Evolutionary conservation across 2,797 vertebrate genomes (phyloP).

Genomic region (Salmo trutta): DNA sequence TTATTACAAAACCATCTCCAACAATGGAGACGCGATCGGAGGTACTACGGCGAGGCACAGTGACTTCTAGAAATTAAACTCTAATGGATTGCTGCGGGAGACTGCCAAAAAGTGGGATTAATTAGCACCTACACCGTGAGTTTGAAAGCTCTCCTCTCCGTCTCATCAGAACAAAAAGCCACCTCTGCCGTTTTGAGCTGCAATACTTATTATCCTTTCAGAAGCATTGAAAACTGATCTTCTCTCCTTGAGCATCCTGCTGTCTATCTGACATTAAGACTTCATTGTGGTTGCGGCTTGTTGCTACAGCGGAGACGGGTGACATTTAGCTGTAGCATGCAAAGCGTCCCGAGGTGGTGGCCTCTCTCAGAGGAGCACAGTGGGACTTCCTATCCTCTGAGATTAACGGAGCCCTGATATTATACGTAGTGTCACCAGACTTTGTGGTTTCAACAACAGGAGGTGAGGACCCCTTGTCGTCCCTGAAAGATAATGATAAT

Average conservation of each 20-base stretch:
- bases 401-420: conserved; percentile 78
- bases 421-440: conserved; percentile 70
- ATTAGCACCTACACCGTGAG: conserved; percentile 84
- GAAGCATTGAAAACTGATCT: conserved; percentile 83
- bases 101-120: conserved; percentile 88
- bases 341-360: conserved; percentile 62
- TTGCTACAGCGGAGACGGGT: conserved; percentile 47
- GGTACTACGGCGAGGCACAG: conserved; percentile 33
- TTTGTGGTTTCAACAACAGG: conserved; percentile 51
- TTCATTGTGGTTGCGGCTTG: conserved; percentile 34
- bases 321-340: conserved; percentile 77
- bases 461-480: conserved; percentile 12
- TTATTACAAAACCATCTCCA: conserved; percentile 72
- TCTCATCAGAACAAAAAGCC: conserved; percentile 83
- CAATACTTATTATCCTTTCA: conserved; percentile 86
- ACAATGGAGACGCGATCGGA: conserved; percentile 66
- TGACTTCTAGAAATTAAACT: conserved; percentile 72
- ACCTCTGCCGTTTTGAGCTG: conserved; percentile 74
- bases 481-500: conserved; percentile 16
- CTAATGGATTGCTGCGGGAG: conserved; percentile 79
- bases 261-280: conserved; percentile 74
- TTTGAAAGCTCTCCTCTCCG: conserved; percentile 75
- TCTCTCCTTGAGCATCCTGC: conserved; percentile 74
- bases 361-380: conserved; percentile 42
- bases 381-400: conserved; percentile 60